Conservation (phyloP, 2,113 vertebrate genomes). For the Channa maculata region DNA sequence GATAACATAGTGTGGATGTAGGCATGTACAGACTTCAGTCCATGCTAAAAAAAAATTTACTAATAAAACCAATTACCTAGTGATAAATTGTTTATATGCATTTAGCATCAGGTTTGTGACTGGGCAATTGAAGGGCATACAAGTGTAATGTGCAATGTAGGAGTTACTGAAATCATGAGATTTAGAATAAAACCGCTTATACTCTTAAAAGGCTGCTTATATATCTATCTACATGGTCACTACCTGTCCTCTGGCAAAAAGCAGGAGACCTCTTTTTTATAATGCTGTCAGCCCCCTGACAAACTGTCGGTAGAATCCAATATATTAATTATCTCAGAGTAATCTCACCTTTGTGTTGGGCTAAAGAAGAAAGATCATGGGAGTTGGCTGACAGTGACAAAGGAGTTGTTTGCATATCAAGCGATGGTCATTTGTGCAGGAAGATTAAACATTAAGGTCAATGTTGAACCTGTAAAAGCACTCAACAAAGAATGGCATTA, state of each 20-base stretch:
- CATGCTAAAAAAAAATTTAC: not conserved
- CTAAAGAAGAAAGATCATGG: slow-evolving; percentile 35
- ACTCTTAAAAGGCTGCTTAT: too few relatives aligned
- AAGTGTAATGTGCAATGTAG: not conserved
- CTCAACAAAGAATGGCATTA: slow-evolving; percentile 73
- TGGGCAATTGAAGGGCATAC: not conserved
- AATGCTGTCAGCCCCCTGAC: not conserved
- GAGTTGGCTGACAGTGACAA: slow-evolving; percentile 61
- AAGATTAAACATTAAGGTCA: slow-evolving; percentile 76
- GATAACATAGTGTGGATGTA: slow-evolving; percentile 16
- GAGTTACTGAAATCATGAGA: not conserved
- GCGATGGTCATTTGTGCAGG: slow-evolving; percentile 67
- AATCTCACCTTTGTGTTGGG: slow-evolving; percentile 18
- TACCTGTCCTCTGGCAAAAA: too few relatives aligned
- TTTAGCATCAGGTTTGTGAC: not conserved
- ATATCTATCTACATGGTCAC: too few relatives aligned
- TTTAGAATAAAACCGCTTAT: too few relatives aligned
- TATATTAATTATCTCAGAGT: slow-evolving; percentile 24
- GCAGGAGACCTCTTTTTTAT: too few relatives aligned
- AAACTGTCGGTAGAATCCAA: not conserved
- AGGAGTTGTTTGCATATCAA: slow-evolving; percentile 71
- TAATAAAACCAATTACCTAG: not conserved
- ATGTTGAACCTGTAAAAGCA: slow-evolving; percentile 72
- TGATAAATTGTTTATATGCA: not conserved
- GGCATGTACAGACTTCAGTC: not conserved